A percentile compares a stretch with the other conserved stretches of the same genome.
Conservation (phyloP, 2,888 invertebrate species). For the Perizoma affinitatum region DNA sequence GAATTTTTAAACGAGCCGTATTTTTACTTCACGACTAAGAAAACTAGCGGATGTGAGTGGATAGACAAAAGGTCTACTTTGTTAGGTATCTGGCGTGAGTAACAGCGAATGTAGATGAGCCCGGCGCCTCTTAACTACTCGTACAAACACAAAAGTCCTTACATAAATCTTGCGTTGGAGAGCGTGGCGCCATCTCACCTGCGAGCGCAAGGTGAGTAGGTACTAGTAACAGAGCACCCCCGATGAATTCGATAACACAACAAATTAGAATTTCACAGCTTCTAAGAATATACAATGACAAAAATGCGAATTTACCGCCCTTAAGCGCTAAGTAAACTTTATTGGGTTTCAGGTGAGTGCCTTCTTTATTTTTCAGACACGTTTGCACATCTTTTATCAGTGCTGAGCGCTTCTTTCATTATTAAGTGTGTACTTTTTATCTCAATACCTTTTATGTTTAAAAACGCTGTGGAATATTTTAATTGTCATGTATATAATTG, state of each 20-base stretch:
- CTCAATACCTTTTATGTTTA: conserved; percentile 31
- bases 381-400: conserved; percentile 50
- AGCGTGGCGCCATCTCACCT: conserved; percentile 68
- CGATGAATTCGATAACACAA: conserved; percentile 73
- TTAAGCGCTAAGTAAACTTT: conserved; percentile 58
- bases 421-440: conserved; percentile 30
- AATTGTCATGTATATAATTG: conserved; percentile 27
- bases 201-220: conserved; percentile 12
- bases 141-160: conserved; percentile 82
- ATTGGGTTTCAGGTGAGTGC: conserved; percentile 60
- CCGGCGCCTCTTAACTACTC: conserved; percentile 69
- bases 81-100: conserved; percentile 72
- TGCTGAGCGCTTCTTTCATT: conserved; percentile 25
- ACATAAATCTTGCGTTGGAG: conserved; percentile 81
- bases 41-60: conserved; percentile 74
- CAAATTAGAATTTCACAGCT: conserved; percentile 66
- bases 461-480: conserved; percentile 23
- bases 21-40: conserved; percentile 70
- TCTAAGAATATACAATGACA: conserved; percentile 57
- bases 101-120: conserved; percentile 80
- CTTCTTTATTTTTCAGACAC: conserved; percentile 62
- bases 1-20: conserved; percentile 74
- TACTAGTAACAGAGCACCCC: conserved; percentile 58
- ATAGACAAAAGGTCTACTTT: conserved; percentile 78
- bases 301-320: conserved; percentile 59